phyloP scores from a whole-genome alignment of 2,113 vertebrate genomes.

The Gracilinanus agilis region DNA sequence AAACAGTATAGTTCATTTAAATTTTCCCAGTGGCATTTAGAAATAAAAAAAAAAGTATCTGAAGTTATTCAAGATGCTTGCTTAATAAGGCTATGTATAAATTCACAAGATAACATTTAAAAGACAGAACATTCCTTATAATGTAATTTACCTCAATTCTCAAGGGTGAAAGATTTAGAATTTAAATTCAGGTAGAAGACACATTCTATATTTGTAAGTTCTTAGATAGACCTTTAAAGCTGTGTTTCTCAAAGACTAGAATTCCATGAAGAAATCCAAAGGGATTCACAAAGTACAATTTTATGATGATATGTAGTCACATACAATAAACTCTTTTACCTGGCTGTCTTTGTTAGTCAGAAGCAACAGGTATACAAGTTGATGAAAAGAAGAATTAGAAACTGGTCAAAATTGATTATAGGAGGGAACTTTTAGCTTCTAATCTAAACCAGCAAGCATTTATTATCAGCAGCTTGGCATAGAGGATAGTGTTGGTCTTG shows the following conservation, averaged over 20 bases:
- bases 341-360: neutral
- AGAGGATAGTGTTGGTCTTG: neutral
- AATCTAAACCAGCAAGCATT: neutral
- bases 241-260: neutral
- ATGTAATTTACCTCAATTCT: neutral
- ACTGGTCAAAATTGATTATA: neutral
- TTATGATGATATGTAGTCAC: neutral
- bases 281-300: neutral
- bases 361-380: neutral
- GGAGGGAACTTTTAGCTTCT: neutral
- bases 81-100: neutral
- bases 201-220: neutral
- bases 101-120: neutral
- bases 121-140: neutral
- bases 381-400: neutral
- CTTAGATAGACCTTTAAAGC: neutral
- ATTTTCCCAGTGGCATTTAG: neutral
- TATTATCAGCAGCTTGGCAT: neutral
- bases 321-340: neutral
- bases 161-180: neutral
- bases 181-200: neutral
- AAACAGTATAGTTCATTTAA: neutral
- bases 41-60: neutral
- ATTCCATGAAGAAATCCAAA: neutral
- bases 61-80: neutral